These are phyloP conservation scores for Theodoxus fluviatilis DNA, from an alignment of 2,888 invertebrate species.

Conservation along the genomic window DNA sequence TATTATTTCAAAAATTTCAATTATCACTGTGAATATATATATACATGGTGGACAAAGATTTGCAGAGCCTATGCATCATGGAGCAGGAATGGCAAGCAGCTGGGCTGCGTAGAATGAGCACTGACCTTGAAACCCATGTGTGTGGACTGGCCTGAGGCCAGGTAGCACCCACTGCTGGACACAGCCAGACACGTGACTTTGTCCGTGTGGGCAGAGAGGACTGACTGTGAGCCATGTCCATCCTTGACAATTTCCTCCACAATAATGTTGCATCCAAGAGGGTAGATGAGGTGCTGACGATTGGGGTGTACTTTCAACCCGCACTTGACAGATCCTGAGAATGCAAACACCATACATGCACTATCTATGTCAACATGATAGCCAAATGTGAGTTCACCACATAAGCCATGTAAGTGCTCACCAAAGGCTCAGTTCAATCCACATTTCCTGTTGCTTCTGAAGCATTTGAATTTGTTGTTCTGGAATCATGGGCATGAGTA, in stretches of 20 bases:
- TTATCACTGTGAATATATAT: too few species aligned
- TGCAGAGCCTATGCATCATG: background rate
- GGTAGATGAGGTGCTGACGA: slow-evolving; percentile 63
- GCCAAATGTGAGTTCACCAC: too few species aligned
- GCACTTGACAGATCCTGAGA: slow-evolving; percentile 52
- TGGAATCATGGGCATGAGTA: too few species aligned
- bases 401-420: too few species aligned
- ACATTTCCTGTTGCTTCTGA: too few species aligned
- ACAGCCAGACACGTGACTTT: slow-evolving; percentile 65
- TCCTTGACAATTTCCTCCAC: slow-evolving; percentile 61
- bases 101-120: background rate
- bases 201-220: slow-evolving; percentile 66
- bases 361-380: too few species aligned
- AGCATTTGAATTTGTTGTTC: too few species aligned
- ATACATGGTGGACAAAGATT: background rate
- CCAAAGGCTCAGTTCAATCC: too few species aligned
- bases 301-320: slow-evolving; percentile 65
- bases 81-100: background rate
- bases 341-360: too few species aligned
- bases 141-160: slow-evolving; percentile 90
- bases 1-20: too few species aligned
- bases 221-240: slow-evolving; percentile 52
- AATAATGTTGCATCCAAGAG: slow-evolving; percentile 65
- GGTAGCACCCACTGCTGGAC: slow-evolving; percentile 77
- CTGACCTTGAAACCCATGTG: slow-evolving; percentile 86